phyloP scores from a whole-genome alignment of 2,113 vertebrate genomes.

The Ahaetulla prasina region DNA sequence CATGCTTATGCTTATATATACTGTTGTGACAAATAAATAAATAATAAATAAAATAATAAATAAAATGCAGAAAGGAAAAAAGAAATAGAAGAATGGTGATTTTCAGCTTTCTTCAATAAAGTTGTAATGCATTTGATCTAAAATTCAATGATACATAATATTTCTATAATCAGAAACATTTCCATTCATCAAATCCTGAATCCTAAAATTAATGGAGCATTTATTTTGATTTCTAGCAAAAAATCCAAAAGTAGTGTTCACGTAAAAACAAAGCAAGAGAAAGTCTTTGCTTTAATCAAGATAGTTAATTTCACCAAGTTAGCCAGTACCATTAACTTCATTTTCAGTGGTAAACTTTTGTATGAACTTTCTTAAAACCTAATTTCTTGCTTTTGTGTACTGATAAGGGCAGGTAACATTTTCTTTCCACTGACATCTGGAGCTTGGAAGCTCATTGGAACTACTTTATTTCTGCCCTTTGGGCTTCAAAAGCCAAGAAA shows the following conservation, averaged over 20 bases:
- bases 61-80: background rate
- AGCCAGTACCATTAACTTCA: background rate
- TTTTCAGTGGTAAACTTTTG: constrained; percentile 23
- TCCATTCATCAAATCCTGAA: background rate
- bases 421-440: background rate
- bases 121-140: background rate
- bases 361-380: constrained; percentile 22
- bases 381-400: background rate
- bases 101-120: background rate
- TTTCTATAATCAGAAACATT: background rate
- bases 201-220: background rate
- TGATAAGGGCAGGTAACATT: background rate
- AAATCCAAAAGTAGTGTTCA: background rate
- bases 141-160: background rate
- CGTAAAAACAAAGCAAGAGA: background rate
- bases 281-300: background rate
- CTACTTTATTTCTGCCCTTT: background rate
- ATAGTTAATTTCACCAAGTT: background rate
- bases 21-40: too few relatives aligned
- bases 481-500: background rate
- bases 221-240: background rate
- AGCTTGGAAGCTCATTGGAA: background rate
- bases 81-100: background rate
- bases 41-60: too few relatives aligned
- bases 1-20: too few relatives aligned